Evolutionary conservation across 2,888 invertebrate species (phyloP), one percentile per base, ranked within the genome.

Genomic region (Athetis lepigone): DNA sequence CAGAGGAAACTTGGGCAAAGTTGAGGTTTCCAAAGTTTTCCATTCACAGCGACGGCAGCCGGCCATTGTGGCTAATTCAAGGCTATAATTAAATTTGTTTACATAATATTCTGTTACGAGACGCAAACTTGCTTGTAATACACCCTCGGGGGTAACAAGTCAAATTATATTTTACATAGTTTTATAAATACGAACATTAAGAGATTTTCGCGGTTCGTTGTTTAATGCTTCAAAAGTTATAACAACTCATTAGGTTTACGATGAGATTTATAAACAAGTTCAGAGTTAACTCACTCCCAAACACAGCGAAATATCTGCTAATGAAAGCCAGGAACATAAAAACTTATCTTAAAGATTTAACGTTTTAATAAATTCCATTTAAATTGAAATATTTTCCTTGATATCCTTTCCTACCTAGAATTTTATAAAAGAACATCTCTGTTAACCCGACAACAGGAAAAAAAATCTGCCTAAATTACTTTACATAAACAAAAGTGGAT

Each of bases 21-120:
- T 92, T 91, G 91, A 85, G 89, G 89, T 89, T 87, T 82, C 68
- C 85, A 77, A 92, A 93, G 90, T 92, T 92, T 87, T 82, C 84
- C 85, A 92, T 92, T 92, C 90, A 86, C 82, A 82, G 82, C 87
- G 87, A 88, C 88, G 87, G 80, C 80, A 76, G 80, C 83, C 85
- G 86, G 88, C 92, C 87, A 93, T 93, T 93, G 92, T 92, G 90
- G 91, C 91, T 93, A 92, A 93, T 92, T 92, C 90, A 88, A 88
- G 89, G 88, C 87, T 88, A 89, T 92, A 92, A 93, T 94, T 92
- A 93, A 93, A 93, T 93, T 93, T 91, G 92, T 93, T 93, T 92
- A 89, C 89, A 90, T 88, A 88, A 90, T 90, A 89, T 89, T 91
- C 84, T 85, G 85, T 87, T 88, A 85, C 79, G 78, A 87, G 87